Evolutionary conservation across 2,113 vertebrate species (phyloP).

Genomic region (Cyphomyrus discorhynchus): DNA sequence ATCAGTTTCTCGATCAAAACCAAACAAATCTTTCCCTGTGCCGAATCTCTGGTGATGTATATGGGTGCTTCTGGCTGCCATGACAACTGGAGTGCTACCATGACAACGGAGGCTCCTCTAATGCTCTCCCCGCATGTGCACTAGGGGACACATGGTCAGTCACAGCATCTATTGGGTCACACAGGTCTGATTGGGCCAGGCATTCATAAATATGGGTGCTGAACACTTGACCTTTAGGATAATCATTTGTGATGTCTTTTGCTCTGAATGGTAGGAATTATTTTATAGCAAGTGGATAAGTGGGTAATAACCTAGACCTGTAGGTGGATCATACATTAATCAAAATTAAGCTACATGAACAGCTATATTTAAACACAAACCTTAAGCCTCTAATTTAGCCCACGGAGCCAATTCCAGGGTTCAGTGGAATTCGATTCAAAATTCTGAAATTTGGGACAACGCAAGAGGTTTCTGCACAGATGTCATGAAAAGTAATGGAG

Average conservation of each 20-base stretch:
- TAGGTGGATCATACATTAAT: background rate
- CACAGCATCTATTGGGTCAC: background rate
- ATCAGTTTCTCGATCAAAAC: background rate
- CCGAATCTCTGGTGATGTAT: background rate
- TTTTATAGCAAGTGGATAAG: background rate
- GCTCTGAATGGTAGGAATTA: background rate
- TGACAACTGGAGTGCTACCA: constrained; percentile 48
- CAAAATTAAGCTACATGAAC: background rate
- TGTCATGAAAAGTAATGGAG: background rate
- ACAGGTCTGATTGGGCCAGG: background rate
- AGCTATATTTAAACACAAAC: background rate
- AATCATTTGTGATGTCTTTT: background rate
- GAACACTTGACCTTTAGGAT: background rate
- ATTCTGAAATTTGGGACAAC: background rate
- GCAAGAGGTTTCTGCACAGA: background rate
- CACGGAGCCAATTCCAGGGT: background rate
- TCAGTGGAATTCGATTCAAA: background rate
- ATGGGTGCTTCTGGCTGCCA: constrained; percentile 38
- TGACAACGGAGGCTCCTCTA: constrained; percentile 31
- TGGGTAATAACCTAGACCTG: background rate
- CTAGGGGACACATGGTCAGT: background rate
- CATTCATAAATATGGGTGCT: background rate
- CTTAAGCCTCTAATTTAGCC: background rate
- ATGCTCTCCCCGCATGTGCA: background rate
- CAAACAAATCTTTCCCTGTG: background rate